Evolutionary conservation across 1,140 invertebrate genomes (phyloP), one percentile per base, ranked within the genome.

Genomic region (Drosophila sp.): DNA sequence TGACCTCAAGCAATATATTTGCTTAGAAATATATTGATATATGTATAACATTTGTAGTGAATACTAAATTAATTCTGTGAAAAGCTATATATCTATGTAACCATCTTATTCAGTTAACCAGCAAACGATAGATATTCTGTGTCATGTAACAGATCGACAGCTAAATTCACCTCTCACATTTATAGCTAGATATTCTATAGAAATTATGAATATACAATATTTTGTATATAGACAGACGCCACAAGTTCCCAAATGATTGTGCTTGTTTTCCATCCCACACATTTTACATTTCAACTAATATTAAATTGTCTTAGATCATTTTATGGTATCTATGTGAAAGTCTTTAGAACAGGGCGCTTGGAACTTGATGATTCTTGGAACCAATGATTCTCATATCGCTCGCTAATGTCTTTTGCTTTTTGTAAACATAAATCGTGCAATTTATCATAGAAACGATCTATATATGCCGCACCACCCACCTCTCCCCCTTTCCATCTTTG

Each of bases 361-460:
- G 38, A 11, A 40, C 29, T 43, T 48, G 43, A 56, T 45, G 59
- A 63, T 64, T 56, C 58, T 38, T 40, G 53, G 32, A 29, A 45
- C 46, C 38, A 62, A 67, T 34, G 57, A 32, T 59, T 48, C 34
- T 48, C 46, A 27, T 41, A 70, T 56, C 27, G 13, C 43, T 27
- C 16, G 36, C 69, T 65, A 65, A 57, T 65, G 41, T 45, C 29
- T 54, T 51, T 27, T 50, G 14, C 43, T 56, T 51, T 48, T 57
- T 65, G 51, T 72, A 41, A 65, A 43, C 69, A 72, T 65, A 72
- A 65, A 72, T 72, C 61, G 61, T 45, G 36, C 62, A 72, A 72
- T 57, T 72, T 72, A 72, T 65, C 61, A 65, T 72, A 56, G 57
- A 65, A 72, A 51, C 62, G 61, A 65, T 71, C 25, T 43, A 14